These are phyloP conservation scores for Pegea sp. DNA, from an alignment of 23 tunicate genomes.

Conservation along the genomic window DNA sequence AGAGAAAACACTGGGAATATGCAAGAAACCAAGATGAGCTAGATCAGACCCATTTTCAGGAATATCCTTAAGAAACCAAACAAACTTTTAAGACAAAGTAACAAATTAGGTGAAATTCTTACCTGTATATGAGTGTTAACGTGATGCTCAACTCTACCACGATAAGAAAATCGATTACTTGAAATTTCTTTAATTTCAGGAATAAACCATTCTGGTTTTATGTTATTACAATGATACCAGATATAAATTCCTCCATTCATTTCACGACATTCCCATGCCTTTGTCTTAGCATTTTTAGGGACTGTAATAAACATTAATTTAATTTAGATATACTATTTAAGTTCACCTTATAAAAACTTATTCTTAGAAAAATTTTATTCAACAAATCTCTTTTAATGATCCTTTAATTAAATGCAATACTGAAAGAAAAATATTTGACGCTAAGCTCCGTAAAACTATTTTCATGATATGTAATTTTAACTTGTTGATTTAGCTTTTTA, in stretches of 20 bases:
- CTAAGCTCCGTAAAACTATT: too few relatives aligned
- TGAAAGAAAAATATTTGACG: too few relatives aligned
- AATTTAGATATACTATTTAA: too few relatives aligned
- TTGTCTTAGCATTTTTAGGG: constrained; percentile 30
- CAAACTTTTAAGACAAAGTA: neutral
- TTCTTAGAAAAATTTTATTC: too few relatives aligned
- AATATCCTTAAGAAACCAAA: constrained; percentile 26
- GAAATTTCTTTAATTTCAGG: constrained; percentile 32
- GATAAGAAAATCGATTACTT: constrained; percentile 10
- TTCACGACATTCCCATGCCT: constrained; percentile 50
- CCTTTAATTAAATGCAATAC: too few relatives aligned
- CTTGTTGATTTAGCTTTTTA: too few relatives aligned
- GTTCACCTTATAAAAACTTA: too few relatives aligned
- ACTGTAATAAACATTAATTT: too few relatives aligned
- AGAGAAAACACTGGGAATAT: constrained; percentile 49
- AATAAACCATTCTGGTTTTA: constrained; percentile 51
- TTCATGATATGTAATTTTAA: too few relatives aligned
- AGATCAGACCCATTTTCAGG: constrained; percentile 88
- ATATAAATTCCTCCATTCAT: constrained; percentile 39
- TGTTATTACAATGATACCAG: constrained; percentile 72
- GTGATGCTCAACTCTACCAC: constrained; percentile 64
- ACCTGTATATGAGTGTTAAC: constrained; percentile 76
- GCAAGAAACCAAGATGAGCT: constrained; percentile 59
- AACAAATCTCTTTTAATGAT: too few relatives aligned
- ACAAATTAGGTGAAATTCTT: neutral